Evolutionary conservation across 2,113 vertebrate species (phyloP), one percentile per base, ranked within the genome.

Genomic region (Calyptomena viridis): DNA sequence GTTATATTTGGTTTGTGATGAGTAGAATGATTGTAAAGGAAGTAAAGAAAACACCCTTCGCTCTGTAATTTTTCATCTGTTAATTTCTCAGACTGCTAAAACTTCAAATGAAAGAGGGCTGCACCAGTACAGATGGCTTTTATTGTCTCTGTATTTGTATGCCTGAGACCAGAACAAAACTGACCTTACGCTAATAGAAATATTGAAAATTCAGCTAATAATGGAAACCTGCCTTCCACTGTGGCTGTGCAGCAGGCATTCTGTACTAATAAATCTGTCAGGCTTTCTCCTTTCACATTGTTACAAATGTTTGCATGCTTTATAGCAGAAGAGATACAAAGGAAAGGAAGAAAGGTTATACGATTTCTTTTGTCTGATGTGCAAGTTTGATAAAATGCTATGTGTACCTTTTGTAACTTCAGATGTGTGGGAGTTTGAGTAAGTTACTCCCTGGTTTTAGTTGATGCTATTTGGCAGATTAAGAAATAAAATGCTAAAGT

Each of bases 401-500:
- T 28, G 35, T 64, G 64, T 91, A 76, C 50, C 67, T 94, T 85
- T 93, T 93, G 21, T 95, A 94, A 93, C 60, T 94, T 93, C 85
- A 52, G 73, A 44, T 93, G 87, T 92, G 27, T 21, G 31, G 66
- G 68, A 56, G 49, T 71, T 86, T 95, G 46, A 78, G 52, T 63
- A 89, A 81, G 37, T 84, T 94, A 87, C 79, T 90, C 44, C 64
- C 33, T 75, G 64, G 0, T 66, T 96, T 93, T 96, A 96, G 86
- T 91, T 52, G 67, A 93, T 92, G 49, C 33, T 86, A 39, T 93
- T 96, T 97, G 78, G 96, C 79, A 97, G 95, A 91, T 96, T 81
- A 94, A 94, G 87, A 95, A 97, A 97, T 96, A 95, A 97, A 96
- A 93, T 86, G 89, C 79, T 96, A 37, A 95, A 97, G 91, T 94